These are phyloP conservation scores for Chymomyza costata DNA, from an alignment of 1,140 invertebrate species.

Conservation along the genomic window DNA sequence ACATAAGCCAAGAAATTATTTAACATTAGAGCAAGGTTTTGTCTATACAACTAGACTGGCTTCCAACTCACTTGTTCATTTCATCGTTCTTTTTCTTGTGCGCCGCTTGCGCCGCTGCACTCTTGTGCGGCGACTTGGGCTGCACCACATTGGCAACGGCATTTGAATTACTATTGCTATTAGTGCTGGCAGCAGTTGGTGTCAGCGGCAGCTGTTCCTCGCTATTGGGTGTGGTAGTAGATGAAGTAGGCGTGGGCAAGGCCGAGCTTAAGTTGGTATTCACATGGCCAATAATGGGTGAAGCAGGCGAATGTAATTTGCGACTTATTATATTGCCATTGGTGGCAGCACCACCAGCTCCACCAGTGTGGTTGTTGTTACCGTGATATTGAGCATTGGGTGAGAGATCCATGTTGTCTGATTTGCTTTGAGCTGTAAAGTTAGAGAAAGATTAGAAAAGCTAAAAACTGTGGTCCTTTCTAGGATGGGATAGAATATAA, in stretches of 20 bases:
- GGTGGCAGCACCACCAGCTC: not conserved
- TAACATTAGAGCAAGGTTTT: too few species aligned
- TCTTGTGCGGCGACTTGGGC: slow-evolving; percentile 80
- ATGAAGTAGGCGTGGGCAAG: slow-evolving; percentile 75
- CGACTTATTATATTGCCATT: not conserved
- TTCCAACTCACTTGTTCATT: slow-evolving; percentile 92
- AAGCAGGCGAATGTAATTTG: slow-evolving; percentile 53
- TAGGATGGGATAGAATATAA: too few species aligned
- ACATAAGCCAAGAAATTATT: too few species aligned
- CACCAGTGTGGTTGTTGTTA: slow-evolving; percentile 26
- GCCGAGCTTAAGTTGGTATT: slow-evolving; percentile 65
- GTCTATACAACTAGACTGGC: too few species aligned
- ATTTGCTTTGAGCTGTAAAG: slow-evolving; percentile 56
- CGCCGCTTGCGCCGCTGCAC: slow-evolving; percentile 81
- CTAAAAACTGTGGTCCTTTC: too few species aligned
- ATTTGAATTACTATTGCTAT: slow-evolving; percentile 12
- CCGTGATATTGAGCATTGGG: slow-evolving; percentile 54
- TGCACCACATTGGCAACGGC: slow-evolving; percentile 5
- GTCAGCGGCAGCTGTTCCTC: slow-evolving; percentile 76
- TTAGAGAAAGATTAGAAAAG: too few species aligned
- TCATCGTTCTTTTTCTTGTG: slow-evolving; percentile 94
- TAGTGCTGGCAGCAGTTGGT: slow-evolving; percentile 29
- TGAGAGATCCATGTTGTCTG: slow-evolving; percentile 39
- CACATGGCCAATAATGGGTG: slow-evolving; percentile 62
- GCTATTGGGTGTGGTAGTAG: slow-evolving; percentile 76